Conservation (phyloP, 2,888 invertebrate species). For the Drosophila ezoana region DNA sequence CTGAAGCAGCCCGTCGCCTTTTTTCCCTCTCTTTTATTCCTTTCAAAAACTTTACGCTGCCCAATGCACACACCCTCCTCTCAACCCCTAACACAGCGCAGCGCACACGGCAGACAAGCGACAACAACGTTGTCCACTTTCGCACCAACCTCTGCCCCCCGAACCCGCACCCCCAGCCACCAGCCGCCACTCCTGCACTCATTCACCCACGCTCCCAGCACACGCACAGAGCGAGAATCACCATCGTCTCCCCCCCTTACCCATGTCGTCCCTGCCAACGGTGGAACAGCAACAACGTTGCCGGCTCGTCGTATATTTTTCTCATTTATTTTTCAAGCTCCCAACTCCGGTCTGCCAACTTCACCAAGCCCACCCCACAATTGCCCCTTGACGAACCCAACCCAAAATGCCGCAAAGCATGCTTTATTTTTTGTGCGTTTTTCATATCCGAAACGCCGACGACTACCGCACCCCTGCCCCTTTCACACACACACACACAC, state of each 20-base stretch:
- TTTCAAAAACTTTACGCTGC: constrained; percentile 72
- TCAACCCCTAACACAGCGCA: constrained; percentile 21
- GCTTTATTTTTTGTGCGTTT: constrained; percentile 78
- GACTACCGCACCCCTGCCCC: constrained; percentile 30
- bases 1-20: constrained; percentile 32
- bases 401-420: constrained; percentile 59
- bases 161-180: background rate
- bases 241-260: constrained; percentile 7
- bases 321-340: constrained; percentile 80
- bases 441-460: constrained; percentile 84
- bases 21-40: constrained; percentile 55
- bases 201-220: constrained; percentile 5
- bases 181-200: constrained; percentile 12
- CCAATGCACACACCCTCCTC: constrained; percentile 30
- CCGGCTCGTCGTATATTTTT: constrained; percentile 80
- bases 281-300: constrained; percentile 70
- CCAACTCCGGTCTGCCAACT: constrained; percentile 57
- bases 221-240: constrained; percentile 33
- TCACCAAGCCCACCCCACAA: constrained; percentile 21
- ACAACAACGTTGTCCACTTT: constrained; percentile 79
- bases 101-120: constrained; percentile 67
- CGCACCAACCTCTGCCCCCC: constrained; percentile 55
- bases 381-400: constrained; percentile 23
- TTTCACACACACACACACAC: background rate
- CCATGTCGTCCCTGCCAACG: constrained; percentile 65